Base-by-base conservation (phyloP, 1,140 invertebrate species). In the Drosophila ironensis region DNA sequence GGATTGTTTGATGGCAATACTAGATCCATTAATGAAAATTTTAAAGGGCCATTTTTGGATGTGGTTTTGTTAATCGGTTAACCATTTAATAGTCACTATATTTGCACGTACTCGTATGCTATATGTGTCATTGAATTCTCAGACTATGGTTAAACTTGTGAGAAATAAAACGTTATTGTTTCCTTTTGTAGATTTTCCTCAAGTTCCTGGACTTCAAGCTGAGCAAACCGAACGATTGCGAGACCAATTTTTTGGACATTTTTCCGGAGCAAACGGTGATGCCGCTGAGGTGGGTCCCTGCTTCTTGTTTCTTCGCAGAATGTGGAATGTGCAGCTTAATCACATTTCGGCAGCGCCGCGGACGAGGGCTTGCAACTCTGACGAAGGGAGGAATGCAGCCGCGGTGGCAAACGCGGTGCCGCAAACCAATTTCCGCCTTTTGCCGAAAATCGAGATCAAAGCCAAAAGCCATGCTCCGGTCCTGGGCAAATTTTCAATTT, bases 191-290 rank as follows among this genome's bases (percentile, higher is more conserved):
- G 95, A 95, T 97, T 67, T 94, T 94, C 75, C 88, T 96, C 38
- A 92, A 92, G 37, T 96, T 96, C 84, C 89, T 92, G 20, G 75
- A 90, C 24, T 96, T 96, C 84, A 90, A 91, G 27, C 90, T 97
- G 61, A 92, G 92, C 30, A 93, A 93, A 72, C 95, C 95, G 1
- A 97, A 97, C 87, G 95, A 96, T 72, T 97, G 96, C 73, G 93
- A 95, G n/a, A 92, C 91, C 8, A 97, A 97, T 90, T 96, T 95
- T 81, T 91, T 97, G 30, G 94, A 96, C 87, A 91, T 97, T 37
- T 95, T 96, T 88, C 92, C 92, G 4, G 92, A 93, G 50, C 90
- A 91, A 47, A 94, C 94, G 17, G 93, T 95, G 67, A 90, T 95
- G 66, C 90, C 92, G 33, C 91, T 92, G 30, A 91, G 89, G 84